Evolutionary conservation across 1,140 invertebrate species (phyloP), one percentile per base, ranked within the genome.

Genomic region (Cydia pomonella): DNA sequence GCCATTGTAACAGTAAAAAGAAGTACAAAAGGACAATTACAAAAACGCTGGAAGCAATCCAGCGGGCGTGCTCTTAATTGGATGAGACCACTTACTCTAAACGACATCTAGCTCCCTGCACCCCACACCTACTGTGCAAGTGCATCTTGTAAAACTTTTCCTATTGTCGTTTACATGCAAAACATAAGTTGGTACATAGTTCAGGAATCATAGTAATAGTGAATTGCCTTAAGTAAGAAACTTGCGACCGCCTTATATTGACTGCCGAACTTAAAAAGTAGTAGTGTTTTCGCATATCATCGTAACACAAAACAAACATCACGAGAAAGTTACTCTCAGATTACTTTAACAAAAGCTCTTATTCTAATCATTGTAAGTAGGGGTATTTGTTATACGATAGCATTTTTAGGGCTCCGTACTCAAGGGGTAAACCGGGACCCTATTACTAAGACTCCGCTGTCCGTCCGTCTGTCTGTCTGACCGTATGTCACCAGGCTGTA

Each of bases 81-180:
- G 88, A 92, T 90, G 89, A 89, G 85, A 90, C 85, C 85, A 87
- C 84, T 90, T 90, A 84, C 85, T 89, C 84, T 88, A 89, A 91
- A 90, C 84, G 89, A 86, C 84, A 89, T 85, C 80, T 76, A 79
- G 81, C 81, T 75, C 77, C 69, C 74, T 79, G 29, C 74, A 16
- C 73, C 44, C 72, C 44, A 27, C 25, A 33, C 64, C 64, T 69
- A 69, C 64, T 72, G 16, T 7, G 5, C 71, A 27, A 25, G 41
- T 50, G 71, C 71, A 72, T 25, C 41, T 23, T 23, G 41, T 38
- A 38, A 72, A 29, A 64, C 23, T 29, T 27, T 29, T 64, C 27
- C 63, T 64, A 18, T 64, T 64, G n/a, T 59, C 18, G 9, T 18
- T 59, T 59, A 59, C 53, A 21, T 59, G n/a, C 53, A 59, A 59